These are phyloP conservation scores for Synergus itoensis DNA, from an alignment of 2,888 invertebrate species.

Conservation along the genomic window DNA sequence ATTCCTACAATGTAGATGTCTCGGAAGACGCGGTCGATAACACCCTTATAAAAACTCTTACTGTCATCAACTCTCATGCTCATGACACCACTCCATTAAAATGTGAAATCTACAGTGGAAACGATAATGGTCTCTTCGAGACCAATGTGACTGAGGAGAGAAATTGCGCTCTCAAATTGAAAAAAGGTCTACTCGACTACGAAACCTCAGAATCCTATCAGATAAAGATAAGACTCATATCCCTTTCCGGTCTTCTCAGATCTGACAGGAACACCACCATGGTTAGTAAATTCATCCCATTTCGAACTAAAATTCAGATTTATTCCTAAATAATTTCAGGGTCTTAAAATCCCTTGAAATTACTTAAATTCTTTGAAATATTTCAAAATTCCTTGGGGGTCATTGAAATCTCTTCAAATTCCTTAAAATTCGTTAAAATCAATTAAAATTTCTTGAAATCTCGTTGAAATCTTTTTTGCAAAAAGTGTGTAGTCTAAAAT, in stretches of 20 bases:
- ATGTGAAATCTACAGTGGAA: conserved; percentile 88
- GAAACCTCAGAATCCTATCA: conserved; percentile 87
- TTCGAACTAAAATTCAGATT: background rate
- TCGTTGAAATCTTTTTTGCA: too few relatives aligned
- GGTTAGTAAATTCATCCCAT: conserved; percentile 65
- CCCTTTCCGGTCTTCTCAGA: conserved; percentile 89
- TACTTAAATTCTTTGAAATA: too few relatives aligned
- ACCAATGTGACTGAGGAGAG: conserved; percentile 87
- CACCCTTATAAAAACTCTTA: conserved; percentile 84
- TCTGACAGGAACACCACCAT: conserved; percentile 86
- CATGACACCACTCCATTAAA: conserved; percentile 86
- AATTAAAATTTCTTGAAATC: too few relatives aligned
- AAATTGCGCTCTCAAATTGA: conserved; percentile 90
- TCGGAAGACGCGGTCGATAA: conserved; percentile 87
- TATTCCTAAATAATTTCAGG: background rate
- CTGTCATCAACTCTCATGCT: conserved; percentile 86
- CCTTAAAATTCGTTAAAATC: too few relatives aligned
- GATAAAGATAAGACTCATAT: conserved; percentile 87
- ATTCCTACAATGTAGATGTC: conserved; percentile 89
- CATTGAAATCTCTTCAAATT: too few relatives aligned
- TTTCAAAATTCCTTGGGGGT: too few relatives aligned
- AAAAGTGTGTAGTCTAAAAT: too few relatives aligned
- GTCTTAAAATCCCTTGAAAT: too few relatives aligned
- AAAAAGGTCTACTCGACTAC: conserved; percentile 86
- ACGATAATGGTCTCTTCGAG: conserved; percentile 86